Evolutionary conservation across 2,113 vertebrate species (phyloP), one percentile per base, ranked within the genome.

Genomic region (Apus apus): DNA sequence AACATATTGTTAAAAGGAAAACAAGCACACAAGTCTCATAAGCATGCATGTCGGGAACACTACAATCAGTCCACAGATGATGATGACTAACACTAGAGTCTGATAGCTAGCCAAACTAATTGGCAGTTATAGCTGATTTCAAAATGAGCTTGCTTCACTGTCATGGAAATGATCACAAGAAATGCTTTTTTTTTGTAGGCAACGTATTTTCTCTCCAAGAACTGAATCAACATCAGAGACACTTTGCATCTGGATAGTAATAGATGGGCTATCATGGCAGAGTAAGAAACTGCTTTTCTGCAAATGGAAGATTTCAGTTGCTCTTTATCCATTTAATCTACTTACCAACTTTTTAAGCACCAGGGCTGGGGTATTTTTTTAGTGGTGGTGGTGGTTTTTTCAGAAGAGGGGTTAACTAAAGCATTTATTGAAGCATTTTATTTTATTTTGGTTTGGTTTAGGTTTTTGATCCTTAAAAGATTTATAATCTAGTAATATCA

Each of bases 1-100:
- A n/a, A 58, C 1, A 1, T 64, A 8, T 13, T 48, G 36, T 51
- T 85, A 34, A 80, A 85, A 85, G 1, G 0, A 62, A 85, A 27
- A 65, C 27, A 18, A 78, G 66, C 45, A 46, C 34, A 19, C 4
- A n/a, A 57, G 25, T 62, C 30, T 73, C 32, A 38, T 21, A 60
- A 58, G 36, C 29, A 23, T 12, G 16, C 20, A 19, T 15, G 21
- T 68, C 22, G 72, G 34, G 51, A 91, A 23, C 60, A 61, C 25
- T 81, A 27, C 60, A 62, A 60, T n/a, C 0, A 0, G 36, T 40
- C 46, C 68, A 73, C 54, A 76, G 74, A 85, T 75, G 36, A 84
- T 85, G 89, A 86, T 90, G 84, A 97, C 68, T 85, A 95, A 97
- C 61, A 46, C 29, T 85, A 50, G 73, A 46, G 30, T 65, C 70